Conservation (phyloP, 1,140 invertebrate species). For the Micrasema longulum region DNA sequence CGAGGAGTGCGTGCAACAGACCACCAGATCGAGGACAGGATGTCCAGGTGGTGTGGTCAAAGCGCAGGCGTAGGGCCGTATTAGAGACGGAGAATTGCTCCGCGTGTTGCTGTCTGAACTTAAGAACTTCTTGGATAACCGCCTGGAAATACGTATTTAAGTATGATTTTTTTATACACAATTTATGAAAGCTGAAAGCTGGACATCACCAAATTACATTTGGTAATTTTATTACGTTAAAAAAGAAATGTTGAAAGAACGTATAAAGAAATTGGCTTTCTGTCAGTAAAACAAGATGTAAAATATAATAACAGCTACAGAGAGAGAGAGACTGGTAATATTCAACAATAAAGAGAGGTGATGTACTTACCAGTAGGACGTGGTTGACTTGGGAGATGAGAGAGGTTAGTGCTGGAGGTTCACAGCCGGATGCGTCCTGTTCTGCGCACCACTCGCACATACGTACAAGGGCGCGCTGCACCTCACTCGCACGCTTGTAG, state of each 20-base stretch:
- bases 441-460: constrained; percentile 54
- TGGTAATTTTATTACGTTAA: too few relatives aligned
- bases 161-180: too few relatives aligned
- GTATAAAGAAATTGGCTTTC: too few relatives aligned
- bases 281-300: too few relatives aligned
- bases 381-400: constrained; percentile 52
- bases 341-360: constrained; percentile 39
- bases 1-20: constrained; percentile 67
- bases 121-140: constrained; percentile 70
- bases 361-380: constrained; percentile 46
- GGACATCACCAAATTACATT: too few relatives aligned
- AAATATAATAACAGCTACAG: too few relatives aligned
- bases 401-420: constrained; percentile 54
- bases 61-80: constrained; percentile 58
- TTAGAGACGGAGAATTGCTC: constrained; percentile 63
- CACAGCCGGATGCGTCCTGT: constrained; percentile 45
- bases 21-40: constrained; percentile 68
- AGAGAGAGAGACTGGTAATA: too few relatives aligned
- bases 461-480: constrained; percentile 53
- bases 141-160: constrained; percentile 62
- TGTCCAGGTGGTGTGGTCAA: constrained; percentile 77
- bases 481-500: constrained; percentile 57
- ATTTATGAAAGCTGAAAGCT: too few relatives aligned
- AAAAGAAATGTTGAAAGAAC: too few relatives aligned
- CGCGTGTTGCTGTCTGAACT: constrained; percentile 70